Conservation (phyloP, 2,797 vertebrate species). For the Dallia pectoralis region DNA sequence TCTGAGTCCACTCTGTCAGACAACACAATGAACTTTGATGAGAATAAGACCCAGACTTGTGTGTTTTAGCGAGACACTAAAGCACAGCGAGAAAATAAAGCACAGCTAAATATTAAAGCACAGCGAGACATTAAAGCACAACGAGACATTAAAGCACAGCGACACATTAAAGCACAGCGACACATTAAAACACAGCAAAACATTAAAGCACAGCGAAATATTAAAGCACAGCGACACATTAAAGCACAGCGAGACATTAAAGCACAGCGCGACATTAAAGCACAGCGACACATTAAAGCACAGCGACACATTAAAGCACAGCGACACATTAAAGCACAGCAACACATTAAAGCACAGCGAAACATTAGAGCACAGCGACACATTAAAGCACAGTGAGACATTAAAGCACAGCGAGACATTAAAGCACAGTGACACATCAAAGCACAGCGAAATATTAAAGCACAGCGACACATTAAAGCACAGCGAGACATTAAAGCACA, state of each 20-base stretch:
- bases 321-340: not conserved
- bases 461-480: not conserved
- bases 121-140: not conserved
- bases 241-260: not conserved
- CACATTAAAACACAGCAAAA: not conserved
- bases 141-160: not conserved
- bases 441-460: not conserved
- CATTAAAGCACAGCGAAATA: not conserved
- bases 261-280: not conserved
- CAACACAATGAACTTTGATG: not conserved
- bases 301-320: not conserved
- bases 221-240: not conserved
- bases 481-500: not conserved
- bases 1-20: slow-evolving; percentile 77
- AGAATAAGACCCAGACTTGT: not conserved
- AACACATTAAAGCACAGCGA: not conserved
- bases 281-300: not conserved
- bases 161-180: not conserved
- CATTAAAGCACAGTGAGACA: not conserved
- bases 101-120: not conserved
- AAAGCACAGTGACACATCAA: too few species aligned
- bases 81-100: not conserved
- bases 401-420: not conserved
- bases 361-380: not conserved
- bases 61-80: not conserved